These are phyloP conservation scores for Cyprinella venusta DNA, from an alignment of 2,797 vertebrate genomes.

Conservation along the genomic window DNA sequence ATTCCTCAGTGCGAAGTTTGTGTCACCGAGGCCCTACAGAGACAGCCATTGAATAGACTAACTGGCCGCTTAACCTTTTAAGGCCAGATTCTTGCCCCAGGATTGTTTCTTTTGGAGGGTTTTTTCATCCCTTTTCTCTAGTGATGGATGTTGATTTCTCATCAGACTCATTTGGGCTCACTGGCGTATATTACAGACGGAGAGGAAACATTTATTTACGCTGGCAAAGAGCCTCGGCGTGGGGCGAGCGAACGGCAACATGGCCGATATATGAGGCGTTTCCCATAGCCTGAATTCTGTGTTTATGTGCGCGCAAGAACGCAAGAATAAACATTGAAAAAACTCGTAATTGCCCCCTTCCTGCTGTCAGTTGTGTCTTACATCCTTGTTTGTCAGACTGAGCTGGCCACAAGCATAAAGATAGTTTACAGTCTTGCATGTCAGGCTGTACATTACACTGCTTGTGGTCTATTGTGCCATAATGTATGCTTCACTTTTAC, in stretches of 20 bases:
- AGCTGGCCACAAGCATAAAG: slow-evolving; percentile 17
- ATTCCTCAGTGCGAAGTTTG: slow-evolving; percentile 51
- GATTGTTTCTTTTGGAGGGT: slow-evolving; percentile 73
- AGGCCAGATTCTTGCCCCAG: slow-evolving; percentile 47
- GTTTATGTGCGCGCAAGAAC: background rate
- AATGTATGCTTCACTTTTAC: background rate
- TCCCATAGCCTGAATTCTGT: slow-evolving; percentile 17
- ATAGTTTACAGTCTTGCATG: background rate
- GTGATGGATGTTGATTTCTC: slow-evolving; percentile 74
- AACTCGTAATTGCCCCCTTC: slow-evolving; percentile 1
- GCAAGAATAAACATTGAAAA: slow-evolving; percentile 11
- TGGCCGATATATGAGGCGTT: slow-evolving; percentile 34
- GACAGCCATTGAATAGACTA: slow-evolving; percentile 47
- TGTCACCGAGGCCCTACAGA: slow-evolving; percentile 44
- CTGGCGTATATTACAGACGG: slow-evolving; percentile 53
- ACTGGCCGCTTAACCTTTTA: slow-evolving; percentile 59
- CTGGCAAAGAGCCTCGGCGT: slow-evolving; percentile 68
- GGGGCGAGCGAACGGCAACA: slow-evolving; percentile 24
- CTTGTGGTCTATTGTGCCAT: slow-evolving; percentile 4
- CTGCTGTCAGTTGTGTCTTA: slow-evolving; percentile 25
- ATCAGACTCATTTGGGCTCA: slow-evolving; percentile 71
- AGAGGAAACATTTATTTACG: slow-evolving; percentile 73
- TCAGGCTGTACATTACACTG: background rate
- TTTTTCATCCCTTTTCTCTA: slow-evolving; percentile 36
- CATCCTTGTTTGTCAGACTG: slow-evolving; percentile 28